phyloP scores from a whole-genome alignment of 2,888 invertebrate species.

The Dicranocentrus wangi region DNA sequence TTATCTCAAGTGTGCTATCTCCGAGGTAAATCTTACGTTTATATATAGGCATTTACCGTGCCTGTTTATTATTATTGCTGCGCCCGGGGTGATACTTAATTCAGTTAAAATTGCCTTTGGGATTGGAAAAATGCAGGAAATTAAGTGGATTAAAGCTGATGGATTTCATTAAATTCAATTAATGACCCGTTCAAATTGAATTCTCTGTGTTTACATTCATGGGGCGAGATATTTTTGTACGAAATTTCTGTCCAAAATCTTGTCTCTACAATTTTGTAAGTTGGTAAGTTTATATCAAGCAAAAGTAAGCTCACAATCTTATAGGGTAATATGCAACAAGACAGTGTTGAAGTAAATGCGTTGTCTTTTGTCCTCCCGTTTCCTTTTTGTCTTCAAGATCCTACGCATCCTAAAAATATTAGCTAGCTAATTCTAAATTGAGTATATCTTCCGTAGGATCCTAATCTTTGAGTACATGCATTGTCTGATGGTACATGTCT shows the following conservation, averaged over 20 bases:
- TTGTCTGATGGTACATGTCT: too few species aligned
- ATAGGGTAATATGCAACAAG: too few species aligned
- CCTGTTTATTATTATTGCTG: constrained; percentile 32
- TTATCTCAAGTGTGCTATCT: neutral
- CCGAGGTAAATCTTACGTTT: neutral
- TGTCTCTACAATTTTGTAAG: too few species aligned
- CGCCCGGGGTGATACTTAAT: constrained; percentile 18
- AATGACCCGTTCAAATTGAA: neutral
- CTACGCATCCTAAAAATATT: too few species aligned
- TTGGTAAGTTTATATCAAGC: too few species aligned
- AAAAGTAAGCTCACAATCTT: too few species aligned
- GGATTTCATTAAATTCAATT: constrained; percentile 31
- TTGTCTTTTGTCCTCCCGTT: too few species aligned
- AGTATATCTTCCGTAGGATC: too few species aligned
- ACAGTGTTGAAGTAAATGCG: too few species aligned
- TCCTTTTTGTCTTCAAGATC: too few species aligned
- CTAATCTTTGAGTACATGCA: too few species aligned
- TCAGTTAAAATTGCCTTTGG: constrained; percentile 28
- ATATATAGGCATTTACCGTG: neutral
- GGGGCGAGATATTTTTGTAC: neutral
- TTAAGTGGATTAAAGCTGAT: constrained; percentile 37
- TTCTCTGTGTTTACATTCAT: neutral
- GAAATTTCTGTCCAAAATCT: neutral
- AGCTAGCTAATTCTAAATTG: too few species aligned
- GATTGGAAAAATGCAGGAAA: constrained; percentile 25